Percentiles rank a stretch among this genome's conserved stretches.
phyloP scores from a whole-genome alignment of 2,888 invertebrate species.

The Pycnomerus fuliginosus region DNA sequence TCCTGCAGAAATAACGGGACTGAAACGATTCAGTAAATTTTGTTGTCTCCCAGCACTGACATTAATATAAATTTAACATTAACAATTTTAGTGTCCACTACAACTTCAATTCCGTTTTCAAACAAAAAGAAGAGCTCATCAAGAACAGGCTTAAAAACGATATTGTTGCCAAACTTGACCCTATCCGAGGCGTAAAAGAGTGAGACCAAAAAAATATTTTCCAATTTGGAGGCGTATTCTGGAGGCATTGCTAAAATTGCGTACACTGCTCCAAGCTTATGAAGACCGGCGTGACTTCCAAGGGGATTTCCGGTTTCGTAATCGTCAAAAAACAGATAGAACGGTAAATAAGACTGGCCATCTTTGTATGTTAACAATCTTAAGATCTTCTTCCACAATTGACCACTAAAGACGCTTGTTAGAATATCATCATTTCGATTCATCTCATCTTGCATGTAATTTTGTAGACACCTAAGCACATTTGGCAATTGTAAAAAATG shows the following conservation, averaged over 20 bases:
- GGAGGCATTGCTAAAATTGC: not conserved
- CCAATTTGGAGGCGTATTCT: not conserved
- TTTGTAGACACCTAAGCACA: too few species aligned
- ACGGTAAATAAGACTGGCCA: constrained; percentile 6
- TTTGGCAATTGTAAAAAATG: not conserved
- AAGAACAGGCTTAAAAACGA: not conserved
- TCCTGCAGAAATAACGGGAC: too few species aligned
- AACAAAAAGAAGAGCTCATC: not conserved
- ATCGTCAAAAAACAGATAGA: constrained; percentile 17
- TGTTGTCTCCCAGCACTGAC: too few species aligned
- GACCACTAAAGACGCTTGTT: not conserved
- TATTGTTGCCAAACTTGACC: not conserved
- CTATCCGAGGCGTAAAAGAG: not conserved
- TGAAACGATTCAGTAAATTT: too few species aligned
- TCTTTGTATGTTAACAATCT: too few species aligned
- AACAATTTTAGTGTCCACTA: too few species aligned
- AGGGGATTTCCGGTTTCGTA: constrained; percentile 21
- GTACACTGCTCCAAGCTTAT: constrained; percentile 18
- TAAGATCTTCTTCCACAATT: not conserved
- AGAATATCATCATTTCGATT: not conserved
- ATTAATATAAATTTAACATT: too few species aligned
- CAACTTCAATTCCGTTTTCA: not conserved
- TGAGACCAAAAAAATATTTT: not conserved
- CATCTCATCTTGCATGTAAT: too few species aligned
- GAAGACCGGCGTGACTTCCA: constrained; percentile 19